Percentiles rank a stretch among this genome's conserved stretches.
Conservation (phyloP, 1,140 invertebrate genomes). For the Orchestia grillus region DNA sequence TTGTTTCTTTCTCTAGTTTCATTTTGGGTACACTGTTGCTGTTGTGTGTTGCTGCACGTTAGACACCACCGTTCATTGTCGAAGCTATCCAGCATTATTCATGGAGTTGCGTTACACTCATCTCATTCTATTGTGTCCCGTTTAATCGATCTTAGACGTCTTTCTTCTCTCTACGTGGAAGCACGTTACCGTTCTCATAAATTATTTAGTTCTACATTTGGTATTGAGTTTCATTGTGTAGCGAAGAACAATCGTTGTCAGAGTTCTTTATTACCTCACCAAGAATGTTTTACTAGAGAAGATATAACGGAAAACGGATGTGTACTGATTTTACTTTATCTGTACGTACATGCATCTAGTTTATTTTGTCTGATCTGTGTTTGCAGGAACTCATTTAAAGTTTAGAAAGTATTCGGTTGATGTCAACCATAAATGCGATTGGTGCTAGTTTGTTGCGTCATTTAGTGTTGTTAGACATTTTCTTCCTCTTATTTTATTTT, state of each 20-base stretch:
- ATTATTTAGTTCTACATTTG: not conserved
- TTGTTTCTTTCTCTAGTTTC: not conserved
- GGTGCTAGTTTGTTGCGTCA: too few species aligned
- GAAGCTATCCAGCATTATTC: not conserved
- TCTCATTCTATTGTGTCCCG: not conserved
- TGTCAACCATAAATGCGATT: not conserved
- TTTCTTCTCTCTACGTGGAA: not conserved
- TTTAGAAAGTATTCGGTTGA: not conserved
- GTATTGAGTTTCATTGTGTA: slow-evolving; percentile 15
- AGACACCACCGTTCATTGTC: not conserved
- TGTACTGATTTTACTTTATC: not conserved
- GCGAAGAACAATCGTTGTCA: not conserved
- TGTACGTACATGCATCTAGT: not conserved
- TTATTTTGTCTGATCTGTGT: not conserved
- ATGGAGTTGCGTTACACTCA: not conserved
- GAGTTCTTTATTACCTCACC: not conserved
- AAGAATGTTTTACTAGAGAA: not conserved
- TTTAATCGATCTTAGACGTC: not conserved
- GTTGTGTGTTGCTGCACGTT: not conserved
- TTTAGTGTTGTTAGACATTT: too few species aligned
- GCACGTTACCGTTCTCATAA: not conserved
- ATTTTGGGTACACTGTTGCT: too few species aligned
- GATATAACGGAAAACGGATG: not conserved
- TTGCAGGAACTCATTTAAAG: not conserved
- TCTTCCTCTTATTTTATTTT: too few species aligned